Evolutionary conservation across 2,888 invertebrate species (phyloP).

Genomic region (Stegophylla sp.): DNA sequence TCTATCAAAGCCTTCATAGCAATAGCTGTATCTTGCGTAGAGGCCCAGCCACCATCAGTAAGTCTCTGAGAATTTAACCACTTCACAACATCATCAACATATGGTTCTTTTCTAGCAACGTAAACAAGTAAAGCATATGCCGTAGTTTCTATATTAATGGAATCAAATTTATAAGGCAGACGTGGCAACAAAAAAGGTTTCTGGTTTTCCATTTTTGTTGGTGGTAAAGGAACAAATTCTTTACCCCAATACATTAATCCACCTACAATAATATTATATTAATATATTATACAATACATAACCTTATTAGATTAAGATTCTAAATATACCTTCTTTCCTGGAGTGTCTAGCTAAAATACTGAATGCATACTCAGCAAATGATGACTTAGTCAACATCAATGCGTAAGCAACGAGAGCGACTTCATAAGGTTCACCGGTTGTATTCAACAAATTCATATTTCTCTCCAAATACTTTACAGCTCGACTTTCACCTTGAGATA

Average conservation of each 20-base stretch:
- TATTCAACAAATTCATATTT: constrained; percentile 77
- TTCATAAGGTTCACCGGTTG: constrained; percentile 80
- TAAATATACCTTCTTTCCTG: constrained; percentile 71
- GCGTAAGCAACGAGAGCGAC: constrained; percentile 90
- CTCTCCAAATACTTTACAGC: constrained; percentile 83
- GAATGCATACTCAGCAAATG: constrained; percentile 84
- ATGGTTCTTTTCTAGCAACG: constrained; percentile 81
- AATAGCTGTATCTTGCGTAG: constrained; percentile 86
- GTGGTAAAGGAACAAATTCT: constrained; percentile 79
- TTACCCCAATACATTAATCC: constrained; percentile 87
- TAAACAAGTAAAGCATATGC: constrained; percentile 90
- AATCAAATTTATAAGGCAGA: constrained; percentile 85
- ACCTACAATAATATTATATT: constrained; percentile 66
- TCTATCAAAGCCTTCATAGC: constrained; percentile 88
- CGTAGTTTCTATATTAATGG: constrained; percentile 90
- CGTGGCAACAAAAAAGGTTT: constrained; percentile 88
- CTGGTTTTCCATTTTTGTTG: constrained; percentile 87
- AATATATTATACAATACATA: neutral
- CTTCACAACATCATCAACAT: constrained; percentile 84
- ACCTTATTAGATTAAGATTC: neutral
- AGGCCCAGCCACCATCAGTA: constrained; percentile 87
- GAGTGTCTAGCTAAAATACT: constrained; percentile 74
- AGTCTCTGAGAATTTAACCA: constrained; percentile 89
- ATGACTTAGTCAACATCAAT: constrained; percentile 80
- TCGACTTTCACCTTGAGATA: constrained; percentile 73